These are phyloP conservation scores for Cantharis lateralis DNA, from an alignment of 2,888 invertebrate species.

Conservation along the genomic window DNA sequence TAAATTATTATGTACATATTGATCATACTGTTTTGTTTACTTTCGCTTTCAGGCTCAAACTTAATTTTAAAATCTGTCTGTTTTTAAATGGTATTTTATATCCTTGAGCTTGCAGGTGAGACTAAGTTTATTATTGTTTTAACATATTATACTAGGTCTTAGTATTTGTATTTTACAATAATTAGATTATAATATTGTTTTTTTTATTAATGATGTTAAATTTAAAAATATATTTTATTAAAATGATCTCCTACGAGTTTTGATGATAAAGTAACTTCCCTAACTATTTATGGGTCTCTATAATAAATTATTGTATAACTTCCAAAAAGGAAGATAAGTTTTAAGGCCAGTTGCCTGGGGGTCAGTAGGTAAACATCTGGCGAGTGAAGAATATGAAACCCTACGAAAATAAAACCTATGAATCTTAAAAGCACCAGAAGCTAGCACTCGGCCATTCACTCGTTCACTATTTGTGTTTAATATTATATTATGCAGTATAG, in stretches of 20 bases:
- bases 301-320: too few species aligned
- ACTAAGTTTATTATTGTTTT: conserved; percentile 26
- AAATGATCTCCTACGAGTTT: conserved; percentile 15
- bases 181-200: conserved; percentile 30
- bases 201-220: conserved; percentile 52
- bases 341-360: too few species aligned
- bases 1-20: background rate
- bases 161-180: conserved; percentile 36
- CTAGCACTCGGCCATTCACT: too few species aligned
- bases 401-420: too few species aligned
- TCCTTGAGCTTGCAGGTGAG: conserved; percentile 5
- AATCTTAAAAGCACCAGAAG: too few species aligned
- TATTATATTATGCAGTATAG: too few species aligned
- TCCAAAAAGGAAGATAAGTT: too few species aligned
- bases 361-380: too few species aligned
- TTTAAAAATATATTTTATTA: conserved; percentile 56
- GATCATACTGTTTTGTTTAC: background rate
- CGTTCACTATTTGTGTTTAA: too few species aligned
- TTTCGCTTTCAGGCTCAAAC: conserved; percentile 15
- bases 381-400: too few species aligned
- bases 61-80: conserved; percentile 14
- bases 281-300: background rate
- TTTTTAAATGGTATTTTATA: conserved; percentile 2
- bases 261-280: background rate
- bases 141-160: conserved; percentile 26